Evolutionary conservation across 2,888 invertebrate genomes (phyloP), one percentile per base, ranked within the genome.

Genomic region (Heteromyza rotundicornis): DNA sequence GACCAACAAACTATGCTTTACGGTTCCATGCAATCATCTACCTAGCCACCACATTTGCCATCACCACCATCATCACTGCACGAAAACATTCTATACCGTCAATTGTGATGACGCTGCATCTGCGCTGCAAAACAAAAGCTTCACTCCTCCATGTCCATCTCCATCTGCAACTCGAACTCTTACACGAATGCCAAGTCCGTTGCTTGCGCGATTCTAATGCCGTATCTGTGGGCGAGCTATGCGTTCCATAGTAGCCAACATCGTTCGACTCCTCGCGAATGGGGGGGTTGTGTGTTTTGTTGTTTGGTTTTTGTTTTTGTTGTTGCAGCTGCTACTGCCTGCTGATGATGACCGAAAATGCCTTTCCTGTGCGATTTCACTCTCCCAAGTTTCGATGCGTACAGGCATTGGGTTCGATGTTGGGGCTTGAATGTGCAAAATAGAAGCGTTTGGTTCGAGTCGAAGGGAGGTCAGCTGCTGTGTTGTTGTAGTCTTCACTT

Each of bases 61-160:
- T 22, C 14, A 10, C 19, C 17, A n/a, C 23, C 47, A 53, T n/a
- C 51, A 36, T 49, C 40, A 55, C 27, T 19, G 20, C 47, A 47
- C 20, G 14, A 17, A 20, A 17, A 19, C 47, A 32, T 17, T 44
- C 53, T 57, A n/a, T n/a, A 47, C 53, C 52, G 17, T 40, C 40
- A 55, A 59, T 63, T 55, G 24, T 51, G 63, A 59, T 59, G 63
- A 59, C 56, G 59, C 51, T 59, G 63, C 59, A 52, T 23, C 63
- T 20, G 35, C 17, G 23, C 16, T 36, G n/a, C 32, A 50, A 57
- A 64, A 65, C 63, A 64, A 66, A 61, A 58, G 58, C 63, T 61
- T 55, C 52, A 17, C n/a, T 57, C 58, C 20, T 5, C 12, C 50
- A 44, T 49, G 20, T n/a, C n/a, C n/a, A n/a, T n/a, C n/a, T n/a